Evolutionary conservation across 2,797 vertebrate species (phyloP), one percentile per base, ranked within the genome.

Genomic region (Cuculus canorus): DNA sequence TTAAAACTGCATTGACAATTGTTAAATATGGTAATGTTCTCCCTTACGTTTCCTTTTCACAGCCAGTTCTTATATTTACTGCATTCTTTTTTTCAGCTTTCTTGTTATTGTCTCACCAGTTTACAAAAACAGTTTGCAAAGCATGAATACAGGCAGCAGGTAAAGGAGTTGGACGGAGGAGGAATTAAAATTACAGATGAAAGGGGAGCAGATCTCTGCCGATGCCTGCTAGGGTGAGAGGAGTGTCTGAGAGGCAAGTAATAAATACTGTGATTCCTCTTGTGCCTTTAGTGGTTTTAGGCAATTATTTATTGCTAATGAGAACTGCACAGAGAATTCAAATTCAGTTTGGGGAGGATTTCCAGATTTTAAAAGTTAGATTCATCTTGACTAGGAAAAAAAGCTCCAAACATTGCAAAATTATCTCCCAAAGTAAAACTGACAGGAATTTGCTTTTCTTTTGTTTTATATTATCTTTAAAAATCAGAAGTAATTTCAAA

Each of bases 271-370:
- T 60, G 21, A 86, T 83, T 91, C 72, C 17, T 92, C 82, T 48
- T 73, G 39, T 72, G 48, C 10, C 71, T 87, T 91, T 57, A 84
- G 45, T 84, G 66, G 30, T 4, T 85, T 90, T 86, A 82, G 32
- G 43, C 11, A 90, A 86, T 80, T 79, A 57, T 64, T 30, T 95
- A 6, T 35, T 54, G 35, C 17, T 92, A 86, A 85, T 21, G 33
- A 70, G 77, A 95, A 73, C 16, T 16, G 35, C 30, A 86, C 8
- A 61, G 68, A 87, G 56, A 87, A 82, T 77, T 84, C 12, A 85
- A 91, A 89, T 68, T 63, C 23, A 73, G 7, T 77, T 52, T 76
- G 33, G 19, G 82, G 37, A 72, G 3, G 6, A 84, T 88, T 80
- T 93, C 32, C 80, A 47, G 32, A 75, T 68, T 85, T 86, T 60